Conservation (phyloP, 2,113 vertebrate genomes). For the Epinephelus fuscoguttatus region DNA sequence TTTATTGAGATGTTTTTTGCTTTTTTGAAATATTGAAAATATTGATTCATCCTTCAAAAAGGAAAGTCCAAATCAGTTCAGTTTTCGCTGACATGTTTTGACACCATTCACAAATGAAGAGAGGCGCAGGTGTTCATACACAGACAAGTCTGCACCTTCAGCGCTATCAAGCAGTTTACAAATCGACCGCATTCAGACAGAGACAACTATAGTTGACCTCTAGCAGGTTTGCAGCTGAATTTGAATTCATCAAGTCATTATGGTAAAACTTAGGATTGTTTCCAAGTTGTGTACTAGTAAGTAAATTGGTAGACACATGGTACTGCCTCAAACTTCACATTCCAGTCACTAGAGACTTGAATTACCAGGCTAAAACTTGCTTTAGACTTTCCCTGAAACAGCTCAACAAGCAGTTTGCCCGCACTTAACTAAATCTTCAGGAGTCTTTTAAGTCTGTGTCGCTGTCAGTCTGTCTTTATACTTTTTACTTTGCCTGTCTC, state of each 20-base stretch:
- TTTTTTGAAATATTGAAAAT: background rate
- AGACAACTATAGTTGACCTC: background rate
- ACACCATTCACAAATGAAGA: background rate
- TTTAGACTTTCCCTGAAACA: background rate
- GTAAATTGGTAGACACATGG: background rate
- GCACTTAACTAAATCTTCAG: slow-evolving; percentile 2
- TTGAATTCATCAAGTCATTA: background rate
- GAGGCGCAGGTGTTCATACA: background rate
- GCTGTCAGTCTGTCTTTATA: slow-evolving; percentile 15
- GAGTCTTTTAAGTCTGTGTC: slow-evolving; percentile 19
- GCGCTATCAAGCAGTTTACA: background rate
- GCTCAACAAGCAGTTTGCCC: background rate
- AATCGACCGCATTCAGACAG: background rate
- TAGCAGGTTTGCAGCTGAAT: background rate
- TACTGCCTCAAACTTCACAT: background rate
- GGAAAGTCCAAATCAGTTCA: background rate
- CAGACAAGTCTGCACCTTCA: background rate
- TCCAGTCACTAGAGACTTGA: background rate
- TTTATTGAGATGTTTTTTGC: background rate
- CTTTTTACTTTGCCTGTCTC: background rate
- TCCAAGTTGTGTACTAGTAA: background rate
- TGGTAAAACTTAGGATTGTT: background rate
- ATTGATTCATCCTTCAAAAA: too few relatives aligned
- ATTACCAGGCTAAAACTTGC: background rate
- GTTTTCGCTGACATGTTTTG: background rate